These are phyloP conservation scores for Strix aluco DNA, from an alignment of 2,113 vertebrate species.

Conservation along the genomic window DNA sequence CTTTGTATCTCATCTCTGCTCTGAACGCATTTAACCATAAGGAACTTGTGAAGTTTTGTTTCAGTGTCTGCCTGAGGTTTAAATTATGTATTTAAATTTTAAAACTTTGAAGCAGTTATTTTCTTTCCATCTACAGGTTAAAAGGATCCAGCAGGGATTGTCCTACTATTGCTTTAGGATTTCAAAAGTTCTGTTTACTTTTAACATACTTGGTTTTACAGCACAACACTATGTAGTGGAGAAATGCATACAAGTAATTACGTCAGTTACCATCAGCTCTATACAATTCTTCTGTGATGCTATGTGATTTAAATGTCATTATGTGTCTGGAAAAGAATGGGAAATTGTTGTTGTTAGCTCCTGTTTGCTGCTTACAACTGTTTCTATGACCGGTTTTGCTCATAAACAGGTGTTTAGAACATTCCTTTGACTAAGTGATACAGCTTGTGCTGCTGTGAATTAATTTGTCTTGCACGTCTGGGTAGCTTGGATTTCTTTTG, in stretches of 20 bases:
- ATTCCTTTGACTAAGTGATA: constrained; percentile 65
- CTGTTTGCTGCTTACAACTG: constrained; percentile 77
- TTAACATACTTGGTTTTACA: constrained; percentile 67
- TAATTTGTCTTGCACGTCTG: constrained; percentile 54
- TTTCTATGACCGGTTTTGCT: constrained; percentile 80
- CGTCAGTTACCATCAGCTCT: constrained; percentile 71
- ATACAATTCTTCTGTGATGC: constrained; percentile 65
- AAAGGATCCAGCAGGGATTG: constrained; percentile 45
- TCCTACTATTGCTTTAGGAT: constrained; percentile 42
- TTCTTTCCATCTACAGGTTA: constrained; percentile 42
- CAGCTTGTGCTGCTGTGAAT: constrained; percentile 43
- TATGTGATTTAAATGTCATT: constrained; percentile 73
- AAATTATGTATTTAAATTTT: constrained; percentile 54
- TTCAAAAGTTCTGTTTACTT: constrained; percentile 72
- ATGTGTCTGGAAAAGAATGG: constrained; percentile 70
- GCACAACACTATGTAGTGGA: constrained; percentile 70
- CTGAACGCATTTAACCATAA: constrained; percentile 23
- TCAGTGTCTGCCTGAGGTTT: constrained; percentile 25
- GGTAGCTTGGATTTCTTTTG: constrained; percentile 24
- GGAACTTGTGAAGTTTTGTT: not conserved
- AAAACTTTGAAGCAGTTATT: constrained; percentile 46
- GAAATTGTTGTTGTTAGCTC: constrained; percentile 66
- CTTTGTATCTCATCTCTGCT: not conserved
- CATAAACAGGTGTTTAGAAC: constrained; percentile 82
- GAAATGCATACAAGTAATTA: constrained; percentile 79